A percentile compares a stretch with the other conserved stretches of the same genome.
phyloP scores from a whole-genome alignment of 2,888 invertebrate species.

The Cosmia pyralina region DNA sequence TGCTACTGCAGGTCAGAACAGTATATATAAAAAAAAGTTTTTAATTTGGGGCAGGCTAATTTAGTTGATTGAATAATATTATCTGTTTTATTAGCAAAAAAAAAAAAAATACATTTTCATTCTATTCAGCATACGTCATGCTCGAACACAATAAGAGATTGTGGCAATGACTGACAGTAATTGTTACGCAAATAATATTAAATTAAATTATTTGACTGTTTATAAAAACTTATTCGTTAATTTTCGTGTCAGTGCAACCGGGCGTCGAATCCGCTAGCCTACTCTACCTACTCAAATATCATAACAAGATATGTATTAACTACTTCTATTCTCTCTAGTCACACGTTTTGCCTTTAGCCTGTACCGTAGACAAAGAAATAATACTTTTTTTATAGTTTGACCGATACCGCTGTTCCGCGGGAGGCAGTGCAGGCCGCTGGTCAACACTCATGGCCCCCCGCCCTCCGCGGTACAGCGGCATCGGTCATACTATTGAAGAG shows the following conservation, averaged over 20 bases:
- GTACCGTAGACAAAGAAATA: conserved; percentile 12
- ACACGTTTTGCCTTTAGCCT: conserved; percentile 30
- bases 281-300: conserved; percentile 65
- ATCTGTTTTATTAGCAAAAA: not conserved
- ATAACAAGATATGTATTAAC: conserved; percentile 66
- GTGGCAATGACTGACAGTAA: not conserved
- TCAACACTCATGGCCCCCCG: too few relatives aligned
- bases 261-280: conserved; percentile 45
- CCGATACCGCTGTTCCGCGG: too few relatives aligned
- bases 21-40: not conserved
- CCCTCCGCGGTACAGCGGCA: too few relatives aligned
- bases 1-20: not conserved
- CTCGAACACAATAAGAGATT: not conserved
- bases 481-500: not conserved
- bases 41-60: not conserved
- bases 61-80: not conserved
- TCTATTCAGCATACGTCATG: not conserved
- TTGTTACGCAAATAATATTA: not conserved
- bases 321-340: conserved; percentile 36
- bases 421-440: too few relatives aligned
- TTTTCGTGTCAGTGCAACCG: conserved; percentile 32
- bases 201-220: not conserved
- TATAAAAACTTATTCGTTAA: not conserved
- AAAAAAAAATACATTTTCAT: not conserved
- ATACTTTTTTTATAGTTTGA: not conserved